Evolutionary conservation across 2,113 vertebrate genomes (phyloP).

Genomic region (Corvus moneduloides): DNA sequence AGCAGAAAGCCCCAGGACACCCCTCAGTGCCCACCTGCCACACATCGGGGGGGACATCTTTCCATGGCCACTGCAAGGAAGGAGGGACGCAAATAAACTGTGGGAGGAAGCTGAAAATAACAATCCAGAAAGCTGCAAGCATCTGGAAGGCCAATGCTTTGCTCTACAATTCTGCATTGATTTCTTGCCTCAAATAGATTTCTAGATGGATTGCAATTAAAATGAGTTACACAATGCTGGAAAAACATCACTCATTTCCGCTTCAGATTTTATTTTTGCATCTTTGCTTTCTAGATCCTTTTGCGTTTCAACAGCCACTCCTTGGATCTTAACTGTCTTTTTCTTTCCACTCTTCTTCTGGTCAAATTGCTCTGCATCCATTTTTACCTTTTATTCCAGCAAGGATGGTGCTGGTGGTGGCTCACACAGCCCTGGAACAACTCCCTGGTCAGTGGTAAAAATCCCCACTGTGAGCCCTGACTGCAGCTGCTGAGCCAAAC

Average conservation of each 20-base stretch:
- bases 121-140: conserved; percentile 18
- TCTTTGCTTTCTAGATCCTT: conserved; percentile 21
- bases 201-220: conserved; percentile 38
- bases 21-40: not conserved
- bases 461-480: not conserved
- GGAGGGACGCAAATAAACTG: not conserved
- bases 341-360: not conserved
- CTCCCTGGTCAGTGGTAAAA: not conserved
- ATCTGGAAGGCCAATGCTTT: conserved; percentile 23
- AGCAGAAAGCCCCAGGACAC: not conserved
- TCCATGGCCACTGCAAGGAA: not conserved
- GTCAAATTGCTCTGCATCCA: not conserved
- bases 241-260: not conserved
- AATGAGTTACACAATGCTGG: conserved; percentile 19
- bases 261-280: conserved; percentile 11
- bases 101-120: not conserved
- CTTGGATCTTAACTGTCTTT: not conserved
- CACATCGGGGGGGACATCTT: not conserved
- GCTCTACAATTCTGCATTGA: conserved; percentile 18
- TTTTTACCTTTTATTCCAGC: not conserved
- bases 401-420: not conserved
- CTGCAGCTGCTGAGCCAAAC: not conserved
- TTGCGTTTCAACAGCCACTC: not conserved
- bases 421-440: not conserved
- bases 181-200: conserved; percentile 55